Base-by-base conservation (phyloP, 2,888 invertebrate species). In the Piscicola geometra region DNA sequence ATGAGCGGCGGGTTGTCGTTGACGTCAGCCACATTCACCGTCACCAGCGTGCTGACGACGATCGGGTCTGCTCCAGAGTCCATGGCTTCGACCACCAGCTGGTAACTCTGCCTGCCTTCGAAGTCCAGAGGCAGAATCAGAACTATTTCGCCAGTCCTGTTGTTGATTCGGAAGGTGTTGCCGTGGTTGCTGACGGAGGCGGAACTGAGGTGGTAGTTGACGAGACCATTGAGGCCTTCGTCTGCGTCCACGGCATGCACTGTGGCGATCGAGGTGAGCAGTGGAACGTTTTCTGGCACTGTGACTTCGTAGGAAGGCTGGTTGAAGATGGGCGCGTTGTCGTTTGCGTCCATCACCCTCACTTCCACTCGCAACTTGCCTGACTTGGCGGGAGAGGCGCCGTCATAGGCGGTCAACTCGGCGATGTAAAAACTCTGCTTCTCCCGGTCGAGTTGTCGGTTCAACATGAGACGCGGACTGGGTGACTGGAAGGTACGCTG, bases 231-330 rank as follows among this genome's bases (percentile, higher is more conserved):
- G 1, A 76, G 18, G 18, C 78, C 81, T 15, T 70, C 76, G 52
- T 81, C 81, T 9, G 68, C 74, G 68, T 81, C 81, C 1, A 74
- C 71, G 2, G 81, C 81, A 28, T 78, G 71, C 1, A 81, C 78
- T 33, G 76, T 74, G 32, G 77, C 32, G 0, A 80, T 68, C 12
- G 71, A 77, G 5, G 75, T 78, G 36, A 66, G 35, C 3, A 66
- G 18, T 2, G 78, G 72, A 12, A 74, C 41, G 67, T 79, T 80
- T 68, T 80, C 80, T 21, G 21, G 33, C 25, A 80, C 76, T 1
- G 68, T 68, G 9, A 78, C 78, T 18, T 75, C 78, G 69, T 78
- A 78, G 25, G 36, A 35, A 9, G 50, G 18, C 75, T 50, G 33
- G 18, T 76, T 71, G 66, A 79, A 80, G 30, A 75, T 70, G 21